Evolutionary conservation across 2,797 vertebrate species (phyloP), one percentile per base, ranked within the genome.

Genomic region (Tenualosa thibaudeaui): DNA sequence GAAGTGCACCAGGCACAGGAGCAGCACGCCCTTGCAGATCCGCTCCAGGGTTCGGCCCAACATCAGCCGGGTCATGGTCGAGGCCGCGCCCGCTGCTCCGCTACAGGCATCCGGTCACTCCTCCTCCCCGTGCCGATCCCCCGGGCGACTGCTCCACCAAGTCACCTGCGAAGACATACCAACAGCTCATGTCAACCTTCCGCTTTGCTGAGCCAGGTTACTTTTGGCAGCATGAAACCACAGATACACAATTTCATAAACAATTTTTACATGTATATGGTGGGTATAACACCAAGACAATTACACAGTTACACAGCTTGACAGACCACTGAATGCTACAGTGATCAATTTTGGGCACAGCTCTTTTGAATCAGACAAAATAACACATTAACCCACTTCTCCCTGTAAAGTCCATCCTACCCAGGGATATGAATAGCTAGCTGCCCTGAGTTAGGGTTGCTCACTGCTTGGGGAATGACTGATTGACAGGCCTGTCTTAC

Each of bases 31-130:
- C 95, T 99, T 99, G 94, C 98, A 99, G 94, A 99, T 97, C 91
- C 98, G 97, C 97, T 99, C 98, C 96, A 99, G 96, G 92, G 98
- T 99, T 89, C 98, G 96, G 91, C 98, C 98, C 95, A 99, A 94
- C 95, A 98, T 97, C 96, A 99, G 95, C 96, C 98, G 98, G 97
- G 97, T 98, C 98, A 99, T 99, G 97, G 97, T 98, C 96, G 86
- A 93, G 93, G 88, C 87, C 89, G 88, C 83, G 81, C 86, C 85
- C 83, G 86, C 88, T 83, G 17, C 84, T 81, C 88, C 46, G 90
- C 89, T 93, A 94, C 81, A 89, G 90, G 91, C 93, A 94, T 93
- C 91, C 89, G 86, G 87, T 92, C 94, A 94, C 26, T 82, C 62
- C 85, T 60, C 71, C 81, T 8, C 83, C 49, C 54, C 8, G 83